These are phyloP conservation scores for Rhopalosiphum padi DNA, from an alignment of 1,140 invertebrate species.

Conservation along the genomic window DNA sequence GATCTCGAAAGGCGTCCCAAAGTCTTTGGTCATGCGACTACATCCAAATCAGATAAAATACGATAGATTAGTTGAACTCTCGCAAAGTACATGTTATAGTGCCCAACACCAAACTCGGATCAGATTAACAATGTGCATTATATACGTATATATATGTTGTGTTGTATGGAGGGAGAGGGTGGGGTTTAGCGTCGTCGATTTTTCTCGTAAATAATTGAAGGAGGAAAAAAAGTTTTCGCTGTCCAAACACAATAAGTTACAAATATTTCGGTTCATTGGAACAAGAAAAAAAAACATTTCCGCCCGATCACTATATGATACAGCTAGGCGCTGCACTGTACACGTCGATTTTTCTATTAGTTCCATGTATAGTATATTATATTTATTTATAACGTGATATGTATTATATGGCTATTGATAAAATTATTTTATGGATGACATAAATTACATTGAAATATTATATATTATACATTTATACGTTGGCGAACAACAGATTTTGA, in stretches of 20 bases:
- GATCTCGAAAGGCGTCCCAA: slow-evolving; percentile 29
- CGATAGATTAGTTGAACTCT: slow-evolving; percentile 42
- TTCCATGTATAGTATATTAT: background rate
- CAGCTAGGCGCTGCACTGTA: background rate
- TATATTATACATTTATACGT: background rate
- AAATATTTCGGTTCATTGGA: background rate
- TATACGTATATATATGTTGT: background rate
- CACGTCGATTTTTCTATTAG: background rate
- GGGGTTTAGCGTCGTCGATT: background rate
- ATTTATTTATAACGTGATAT: background rate
- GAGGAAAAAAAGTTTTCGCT: slow-evolving; percentile 16
- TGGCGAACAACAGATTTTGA: background rate
- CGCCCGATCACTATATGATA: background rate
- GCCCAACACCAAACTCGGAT: slow-evolving; percentile 40
- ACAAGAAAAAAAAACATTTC: background rate
- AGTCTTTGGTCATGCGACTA: slow-evolving; percentile 23
- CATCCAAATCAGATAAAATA: slow-evolving; percentile 48
- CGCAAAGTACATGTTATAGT: slow-evolving; percentile 33
- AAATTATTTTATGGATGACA: background rate
- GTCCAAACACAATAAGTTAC: background rate
- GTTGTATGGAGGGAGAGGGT: background rate
- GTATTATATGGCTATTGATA: background rate
- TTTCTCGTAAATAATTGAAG: slow-evolving; percentile 40
- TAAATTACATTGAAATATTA: background rate
- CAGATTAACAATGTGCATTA: slow-evolving; percentile 28